Conservation (phyloP, 2,113 vertebrate species). For the Sinocyclocheilus maitianheensis region DNA sequence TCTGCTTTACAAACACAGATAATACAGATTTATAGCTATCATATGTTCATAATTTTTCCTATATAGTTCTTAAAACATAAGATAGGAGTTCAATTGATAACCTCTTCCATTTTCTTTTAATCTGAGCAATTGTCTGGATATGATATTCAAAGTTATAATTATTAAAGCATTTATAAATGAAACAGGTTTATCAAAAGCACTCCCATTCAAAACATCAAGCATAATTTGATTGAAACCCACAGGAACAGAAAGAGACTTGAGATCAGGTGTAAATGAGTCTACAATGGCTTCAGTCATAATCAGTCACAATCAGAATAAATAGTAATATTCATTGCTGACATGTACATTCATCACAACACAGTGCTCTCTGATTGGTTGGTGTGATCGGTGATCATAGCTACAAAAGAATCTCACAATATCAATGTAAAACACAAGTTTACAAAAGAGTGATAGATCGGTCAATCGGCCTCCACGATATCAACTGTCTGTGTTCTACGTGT, state of each 20-base stretch:
- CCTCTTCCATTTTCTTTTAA: constrained; percentile 10
- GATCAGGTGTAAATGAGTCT: constrained; percentile 33
- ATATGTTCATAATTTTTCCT: constrained; percentile 35
- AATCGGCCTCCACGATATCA: constrained; percentile 46
- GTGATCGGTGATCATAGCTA: constrained; percentile 69
- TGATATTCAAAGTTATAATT: constrained; percentile 4
- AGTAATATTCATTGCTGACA: constrained; percentile 44
- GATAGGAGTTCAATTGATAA: constrained; percentile 28
- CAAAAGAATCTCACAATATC: constrained; percentile 66
- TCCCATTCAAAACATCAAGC: constrained; percentile 37
- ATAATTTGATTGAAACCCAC: constrained; percentile 10
- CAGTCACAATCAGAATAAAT: constrained; percentile 33
- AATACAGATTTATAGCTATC: constrained; percentile 35
- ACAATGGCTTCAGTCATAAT: constrained; percentile 27
- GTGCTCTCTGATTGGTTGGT: constrained; percentile 68
- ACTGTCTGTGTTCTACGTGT: constrained; percentile 43
- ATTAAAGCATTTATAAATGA: constrained; percentile 36
- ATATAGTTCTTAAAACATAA: constrained; percentile 41
- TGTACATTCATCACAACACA: constrained; percentile 67
- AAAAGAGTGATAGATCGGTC: constrained; percentile 55
- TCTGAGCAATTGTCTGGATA: not conserved
- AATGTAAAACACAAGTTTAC: constrained; percentile 71
- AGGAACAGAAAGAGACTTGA: constrained; percentile 28
- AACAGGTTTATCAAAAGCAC: constrained; percentile 40
- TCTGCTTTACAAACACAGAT: constrained; percentile 31